phyloP scores from a whole-genome alignment of 2,113 vertebrate species.

The Pangasianodon gigas region DNA sequence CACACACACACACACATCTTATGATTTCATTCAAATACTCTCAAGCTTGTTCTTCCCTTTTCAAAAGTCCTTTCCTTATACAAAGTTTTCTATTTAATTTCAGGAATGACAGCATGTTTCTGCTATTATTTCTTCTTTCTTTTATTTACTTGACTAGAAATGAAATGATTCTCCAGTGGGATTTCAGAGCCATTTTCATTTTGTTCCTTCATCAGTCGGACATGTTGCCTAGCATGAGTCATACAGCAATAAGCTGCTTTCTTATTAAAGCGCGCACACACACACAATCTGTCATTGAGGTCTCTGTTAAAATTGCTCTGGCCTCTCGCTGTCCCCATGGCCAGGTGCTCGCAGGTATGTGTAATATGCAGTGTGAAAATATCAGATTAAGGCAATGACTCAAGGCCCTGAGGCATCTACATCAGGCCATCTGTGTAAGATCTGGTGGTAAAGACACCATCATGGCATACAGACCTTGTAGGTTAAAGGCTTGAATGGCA shows the following conservation, averaged over 20 bases:
- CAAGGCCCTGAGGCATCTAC: neutral
- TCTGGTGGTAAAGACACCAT: neutral
- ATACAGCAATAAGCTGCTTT: constrained; percentile 37
- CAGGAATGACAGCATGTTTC: neutral
- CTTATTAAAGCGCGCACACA: constrained; percentile 24
- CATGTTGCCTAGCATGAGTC: constrained; percentile 42
- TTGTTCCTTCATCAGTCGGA: constrained; percentile 41
- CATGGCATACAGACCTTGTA: neutral
- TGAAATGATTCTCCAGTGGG: constrained; percentile 31
- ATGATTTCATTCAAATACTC: constrained; percentile 16
- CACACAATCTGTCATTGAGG: constrained; percentile 4
- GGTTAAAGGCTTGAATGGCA: neutral
- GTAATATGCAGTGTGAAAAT: constrained; percentile 43
- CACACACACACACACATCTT: neutral
- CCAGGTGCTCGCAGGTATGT: constrained; percentile 39
- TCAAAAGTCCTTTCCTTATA: constrained; percentile 5
- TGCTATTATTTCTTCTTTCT: neutral
- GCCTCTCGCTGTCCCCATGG: neutral
- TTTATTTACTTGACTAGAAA: neutral
- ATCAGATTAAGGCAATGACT: neutral
- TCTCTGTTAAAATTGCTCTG: constrained; percentile 40
- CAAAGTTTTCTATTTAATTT: constrained; percentile 33
- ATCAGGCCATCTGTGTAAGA: constrained; percentile 27
- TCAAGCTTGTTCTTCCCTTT: constrained; percentile 14
- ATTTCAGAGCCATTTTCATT: constrained; percentile 36